Evolutionary conservation across 2,113 vertebrate genomes (phyloP), one percentile per base, ranked within the genome.

Genomic region (Calyptomena viridis): DNA sequence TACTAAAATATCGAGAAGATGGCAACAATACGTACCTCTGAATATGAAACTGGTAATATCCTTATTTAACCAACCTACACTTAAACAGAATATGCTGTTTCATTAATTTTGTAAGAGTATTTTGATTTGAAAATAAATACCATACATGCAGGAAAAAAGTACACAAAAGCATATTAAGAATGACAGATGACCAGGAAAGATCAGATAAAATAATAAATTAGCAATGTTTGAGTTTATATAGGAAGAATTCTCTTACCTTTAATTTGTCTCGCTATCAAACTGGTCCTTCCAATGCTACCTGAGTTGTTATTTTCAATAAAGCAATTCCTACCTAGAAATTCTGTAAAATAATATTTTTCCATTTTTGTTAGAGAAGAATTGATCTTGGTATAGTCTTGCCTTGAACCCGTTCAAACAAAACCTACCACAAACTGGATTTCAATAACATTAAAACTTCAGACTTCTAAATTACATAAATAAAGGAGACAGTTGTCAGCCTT

Each of bases 381-480:
- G 4, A 35, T 92, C 6, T 58, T 86, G 20, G 4, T 75, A 19
- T 72, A 60, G 23, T 33, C 25, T 53, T 91, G 49, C 12, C 35
- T 73, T 94, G 33, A 21, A 84, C 35, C 18, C 85, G 2, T 66
- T 83, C 21, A 73, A 2, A 49, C 3, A 42, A 39, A 71, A 47
- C 13, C 42, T 49, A n/a, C 35, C 40, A 60, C 6, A 9, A 60
- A 22, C 47, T 78, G 22, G 24, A 56, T 92, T 86, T 91, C 84
- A 93, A 82, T 95, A 39, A 22, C 33, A n/a, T 55, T 86, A 94
- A 64, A 89, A 28, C 19, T 92, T 84, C 21, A 81, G 60, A 39
- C 14, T 92, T 94, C 56, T 87, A 68, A 89, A 91, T 94, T 94
- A 63, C 39, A 47, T 86, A 74, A 93, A 86, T 83, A 86, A 47